Conservation (phyloP, 2,888 invertebrate species). For the Drosophila pegasa region DNA sequence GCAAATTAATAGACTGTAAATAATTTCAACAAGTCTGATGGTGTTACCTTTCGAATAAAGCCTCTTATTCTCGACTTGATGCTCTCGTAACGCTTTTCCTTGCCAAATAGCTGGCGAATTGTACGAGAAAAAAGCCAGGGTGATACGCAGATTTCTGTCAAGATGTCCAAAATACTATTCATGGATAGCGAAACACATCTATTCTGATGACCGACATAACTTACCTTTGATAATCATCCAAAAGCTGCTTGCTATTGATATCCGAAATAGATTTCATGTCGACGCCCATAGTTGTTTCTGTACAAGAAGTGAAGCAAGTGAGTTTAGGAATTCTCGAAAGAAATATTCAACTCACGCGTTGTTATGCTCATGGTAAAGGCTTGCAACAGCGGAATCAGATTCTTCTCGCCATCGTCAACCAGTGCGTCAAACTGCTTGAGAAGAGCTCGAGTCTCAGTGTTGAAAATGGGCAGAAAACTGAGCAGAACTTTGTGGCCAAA, state of each 20-base stretch:
- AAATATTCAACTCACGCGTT: constrained; percentile 69
- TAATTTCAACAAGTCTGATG: background rate
- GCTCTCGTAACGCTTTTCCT: constrained; percentile 60
- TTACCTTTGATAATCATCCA: constrained; percentile 80
- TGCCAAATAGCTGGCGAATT: constrained; percentile 62
- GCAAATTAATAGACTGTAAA: too few relatives aligned
- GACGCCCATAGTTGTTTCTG: constrained; percentile 83
- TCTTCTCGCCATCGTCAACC: constrained; percentile 56
- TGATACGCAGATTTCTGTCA: constrained; percentile 81
- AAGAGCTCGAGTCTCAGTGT: constrained; percentile 68
- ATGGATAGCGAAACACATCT: constrained; percentile 38
- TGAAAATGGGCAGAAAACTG: constrained; percentile 81
- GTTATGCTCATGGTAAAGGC: constrained; percentile 77
- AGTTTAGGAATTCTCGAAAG: background rate
- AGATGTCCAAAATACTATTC: constrained; percentile 77
- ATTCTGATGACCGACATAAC: constrained; percentile 8
- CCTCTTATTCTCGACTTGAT: constrained; percentile 70
- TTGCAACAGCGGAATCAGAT: constrained; percentile 74
- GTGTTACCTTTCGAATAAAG: constrained; percentile 74
- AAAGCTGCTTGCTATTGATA: constrained; percentile 56
- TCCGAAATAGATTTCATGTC: constrained; percentile 54
- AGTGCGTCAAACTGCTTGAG: constrained; percentile 56
- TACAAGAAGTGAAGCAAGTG: constrained; percentile 8
- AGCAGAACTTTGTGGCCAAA: constrained; percentile 80
- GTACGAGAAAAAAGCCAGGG: constrained; percentile 75